Evolutionary conservation across 2,113 vertebrate species (phyloP), one percentile per base, ranked within the genome.

Genomic region (Rana temporaria): DNA sequence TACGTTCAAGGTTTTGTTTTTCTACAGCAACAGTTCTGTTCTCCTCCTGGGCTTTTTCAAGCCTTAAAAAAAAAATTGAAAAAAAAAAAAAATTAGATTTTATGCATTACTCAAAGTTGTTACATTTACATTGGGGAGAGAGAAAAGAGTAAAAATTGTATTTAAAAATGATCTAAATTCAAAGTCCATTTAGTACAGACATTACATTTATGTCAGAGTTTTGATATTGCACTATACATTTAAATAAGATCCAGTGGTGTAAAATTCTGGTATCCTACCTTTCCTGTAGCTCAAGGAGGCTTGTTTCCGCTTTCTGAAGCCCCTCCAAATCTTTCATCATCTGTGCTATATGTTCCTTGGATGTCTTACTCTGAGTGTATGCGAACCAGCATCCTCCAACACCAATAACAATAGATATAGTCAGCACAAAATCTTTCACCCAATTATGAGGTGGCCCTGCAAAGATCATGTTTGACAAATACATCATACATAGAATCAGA

Each of bases 311-410:
- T 14, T 93, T 92, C 71, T 99, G 98, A 7, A 99, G 93, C 84
- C 98, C 98, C 85, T 99, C 98, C 89, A 99, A 92, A 68, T 99
- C 98, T 92, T 95, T 99, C 97, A 99, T 99, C 97, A 99, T 99
- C 92, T 96, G 96, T 81, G 95, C 94, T 85, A 99, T 93, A 90
- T 99, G 98, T 84, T 99, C 95, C 90, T 95, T 97, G 68, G 97
- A 98, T 57, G 95, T 95, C 88, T 96, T 98, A 93, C 98, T 99
- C 89, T 99, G 98, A 11, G 96, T 93, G 53, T 98, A 99, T 11
- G 98, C 97, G 88, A 99, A 99, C 98, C 98, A 99, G 93, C 98
- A 99, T 84, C 98, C 98, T 18, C 97, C 97, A 65, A 99, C 95
- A 0, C 97, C 98, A 72, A 99, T 98, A 87, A 99, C 94, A 84